A percentile compares a stretch with the other conserved stretches of the same genome.
Evolutionary conservation across 2,888 invertebrate species (phyloP).

Genomic region (Caenorhabditis becei): DNA sequence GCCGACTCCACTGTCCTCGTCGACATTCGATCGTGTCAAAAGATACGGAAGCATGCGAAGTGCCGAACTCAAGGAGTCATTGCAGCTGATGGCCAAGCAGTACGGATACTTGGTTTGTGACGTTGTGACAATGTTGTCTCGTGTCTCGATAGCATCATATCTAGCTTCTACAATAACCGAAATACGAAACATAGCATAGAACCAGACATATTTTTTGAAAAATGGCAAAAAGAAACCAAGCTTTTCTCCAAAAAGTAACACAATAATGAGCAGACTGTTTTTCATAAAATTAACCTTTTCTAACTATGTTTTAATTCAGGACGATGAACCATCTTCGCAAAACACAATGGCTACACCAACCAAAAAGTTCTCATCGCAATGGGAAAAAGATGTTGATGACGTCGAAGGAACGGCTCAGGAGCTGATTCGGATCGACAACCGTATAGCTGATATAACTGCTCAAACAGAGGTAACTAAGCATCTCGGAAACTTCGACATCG

Average conservation of each 20-base stretch:
- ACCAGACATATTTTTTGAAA: no score
- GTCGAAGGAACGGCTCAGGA: slow-evolving; percentile 65
- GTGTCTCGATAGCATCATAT: slow-evolving; percentile 10
- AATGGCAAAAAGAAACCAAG: no score
- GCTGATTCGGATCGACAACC: slow-evolving; percentile 58
- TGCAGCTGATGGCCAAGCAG: slow-evolving; percentile 69
- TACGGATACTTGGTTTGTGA: slow-evolving; percentile 66
- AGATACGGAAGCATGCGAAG: slow-evolving; percentile 78
- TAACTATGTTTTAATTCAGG: slow-evolving; percentile 42
- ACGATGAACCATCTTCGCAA: slow-evolving; percentile 42
- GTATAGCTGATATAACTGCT: slow-evolving; percentile 58
- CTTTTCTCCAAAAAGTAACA: no score
- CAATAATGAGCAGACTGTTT: no score
- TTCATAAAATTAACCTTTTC: no score
- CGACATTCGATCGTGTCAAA: slow-evolving; percentile 73
- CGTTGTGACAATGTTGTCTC: slow-evolving; percentile 27
- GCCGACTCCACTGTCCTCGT: slow-evolving; percentile 14
- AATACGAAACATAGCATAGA: no score
- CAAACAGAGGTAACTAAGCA: slow-evolving; percentile 54
- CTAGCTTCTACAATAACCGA: slow-evolving; percentile 11
- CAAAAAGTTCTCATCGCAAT: slow-evolving; percentile 71
- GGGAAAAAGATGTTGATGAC: slow-evolving; percentile 74
- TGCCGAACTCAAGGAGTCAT: slow-evolving; percentile 75
- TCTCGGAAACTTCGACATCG: neutral
- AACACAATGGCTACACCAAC: slow-evolving; percentile 51